A percentile compares a stretch with the other conserved stretches of the same genome.
These are phyloP conservation scores for Apodemus sylvaticus DNA, from an alignment of 2,113 vertebrate genomes.

Conservation along the genomic window DNA sequence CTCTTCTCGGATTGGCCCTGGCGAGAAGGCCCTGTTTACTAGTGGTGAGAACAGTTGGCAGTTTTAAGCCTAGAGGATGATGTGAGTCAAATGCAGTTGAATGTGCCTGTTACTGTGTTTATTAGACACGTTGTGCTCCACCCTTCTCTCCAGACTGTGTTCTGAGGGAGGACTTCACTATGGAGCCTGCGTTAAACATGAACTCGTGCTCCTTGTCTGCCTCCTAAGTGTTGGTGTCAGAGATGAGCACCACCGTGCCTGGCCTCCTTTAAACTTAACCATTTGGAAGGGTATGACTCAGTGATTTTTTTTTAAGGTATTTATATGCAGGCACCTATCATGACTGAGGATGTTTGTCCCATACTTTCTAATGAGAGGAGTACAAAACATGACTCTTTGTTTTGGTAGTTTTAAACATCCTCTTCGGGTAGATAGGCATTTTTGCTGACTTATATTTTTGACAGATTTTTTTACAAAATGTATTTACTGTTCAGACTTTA, in stretches of 20 bases:
- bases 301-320: not conserved
- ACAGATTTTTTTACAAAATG: not conserved
- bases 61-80: slow-evolving; percentile 18
- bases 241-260: not conserved
- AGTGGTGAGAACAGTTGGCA: slow-evolving; percentile 65
- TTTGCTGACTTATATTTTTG: not conserved
- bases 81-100: not conserved
- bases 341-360: not conserved
- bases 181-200: not conserved
- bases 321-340: not conserved
- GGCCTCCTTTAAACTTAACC: not conserved
- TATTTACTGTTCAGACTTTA: not conserved
- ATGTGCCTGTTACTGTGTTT: slow-evolving; percentile 29
- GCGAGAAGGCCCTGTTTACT: slow-evolving; percentile 59
- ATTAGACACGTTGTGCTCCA: slow-evolving; percentile 3
- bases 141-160: not conserved
- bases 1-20: slow-evolving; percentile 50
- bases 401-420: not conserved
- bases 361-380: not conserved
- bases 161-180: not conserved
- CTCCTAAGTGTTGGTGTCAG: not conserved
- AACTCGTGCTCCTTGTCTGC: not conserved
- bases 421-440: not conserved
- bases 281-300: not conserved
- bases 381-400: not conserved